Base-by-base conservation (phyloP, 2,797 vertebrate species). In the Tragopan temminckii region DNA sequence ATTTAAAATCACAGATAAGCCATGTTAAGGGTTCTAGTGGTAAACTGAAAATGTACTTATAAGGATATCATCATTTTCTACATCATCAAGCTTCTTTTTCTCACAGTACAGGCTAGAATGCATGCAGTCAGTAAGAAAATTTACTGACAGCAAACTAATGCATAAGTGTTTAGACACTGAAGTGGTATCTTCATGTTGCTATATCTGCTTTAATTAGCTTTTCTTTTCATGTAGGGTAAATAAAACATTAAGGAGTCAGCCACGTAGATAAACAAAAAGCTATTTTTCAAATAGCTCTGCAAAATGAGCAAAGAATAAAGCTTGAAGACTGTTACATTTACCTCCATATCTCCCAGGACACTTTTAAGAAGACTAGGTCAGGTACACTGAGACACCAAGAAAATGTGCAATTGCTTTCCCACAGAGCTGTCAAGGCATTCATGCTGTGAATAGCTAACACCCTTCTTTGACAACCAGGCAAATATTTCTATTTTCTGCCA, bases 391-490 rank as follows among this genome's bases (percentile, higher is more conserved):
- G 94, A 96, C 80, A 93, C 78, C 93, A 95, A 97, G 91, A 97
- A 97, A 96, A 96, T 85, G 96, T 95, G 96, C 87, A 96, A 95
- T 97, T 97, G 95, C 97, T 94, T 91, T 88, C 96, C 95, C 90
- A 96, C 95, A 88, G 97, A 96, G 89, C 95, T 96, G 96, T 97
- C 96, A 97, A 90, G 63, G 74, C 85, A 94, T 94, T 96, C 96
- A 97, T 90, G 94, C 96, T 96, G 93, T 93, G 96, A 97, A 96
- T 97, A 95, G 95, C 93, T 96, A 97, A 97, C 93, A 97, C 91
- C 92, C 96, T 88, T 66, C 93, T 95, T 94, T 96, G 95, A 97
- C 95, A 97, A 96, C 67, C 33, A 96, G 61, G 88, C 76, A 97
- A 95, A 96, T 96, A 96, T 97, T 97, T 97, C 95, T 96, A 92